Evolutionary conservation across 1,140 invertebrate genomes (phyloP).

Genomic region (Zaprionus gabonicus): DNA sequence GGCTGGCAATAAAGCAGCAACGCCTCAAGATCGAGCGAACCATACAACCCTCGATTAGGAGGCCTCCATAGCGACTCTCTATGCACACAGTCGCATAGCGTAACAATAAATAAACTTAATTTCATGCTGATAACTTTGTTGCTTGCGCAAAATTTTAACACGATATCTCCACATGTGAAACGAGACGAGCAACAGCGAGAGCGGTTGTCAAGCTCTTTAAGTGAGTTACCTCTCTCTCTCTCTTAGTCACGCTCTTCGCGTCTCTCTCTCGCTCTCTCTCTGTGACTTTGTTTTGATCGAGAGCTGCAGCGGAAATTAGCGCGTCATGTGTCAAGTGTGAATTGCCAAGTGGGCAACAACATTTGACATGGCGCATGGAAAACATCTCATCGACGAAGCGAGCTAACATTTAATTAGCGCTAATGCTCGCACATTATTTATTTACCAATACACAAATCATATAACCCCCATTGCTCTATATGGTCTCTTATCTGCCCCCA

Average conservation of each 20-base stretch:
- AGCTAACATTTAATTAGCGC: conserved; percentile 63
- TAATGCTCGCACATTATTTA: conserved; percentile 43
- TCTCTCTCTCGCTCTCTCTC: conserved; percentile 5
- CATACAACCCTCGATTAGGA: conserved; percentile 11
- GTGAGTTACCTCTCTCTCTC: not conserved
- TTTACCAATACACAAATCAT: conserved; percentile 35
- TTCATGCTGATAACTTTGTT: conserved; percentile 74
- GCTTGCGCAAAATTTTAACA: conserved; percentile 77
- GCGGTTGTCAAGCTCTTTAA: conserved; percentile 18
- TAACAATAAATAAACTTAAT: conserved; percentile 67
- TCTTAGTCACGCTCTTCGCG: not conserved
- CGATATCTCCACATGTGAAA: conserved; percentile 65
- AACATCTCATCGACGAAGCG: conserved; percentile 61
- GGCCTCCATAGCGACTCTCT: conserved; percentile 13
- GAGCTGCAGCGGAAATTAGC: conserved; percentile 71
- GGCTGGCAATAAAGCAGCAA: conserved; percentile 20
- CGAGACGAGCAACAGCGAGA: not conserved
- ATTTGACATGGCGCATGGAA: conserved; percentile 63
- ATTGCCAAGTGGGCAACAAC: conserved; percentile 76
- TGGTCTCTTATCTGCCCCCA: not conserved
- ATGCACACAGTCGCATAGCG: conserved; percentile 31
- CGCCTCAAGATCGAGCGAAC: conserved; percentile 9
- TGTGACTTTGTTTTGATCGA: conserved; percentile 32
- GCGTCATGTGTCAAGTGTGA: conserved; percentile 78
- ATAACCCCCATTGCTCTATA: conserved; percentile 14